Evolutionary conservation across 1,140 invertebrate species (phyloP).

Genomic region (Sarcophaga peregrina): DNA sequence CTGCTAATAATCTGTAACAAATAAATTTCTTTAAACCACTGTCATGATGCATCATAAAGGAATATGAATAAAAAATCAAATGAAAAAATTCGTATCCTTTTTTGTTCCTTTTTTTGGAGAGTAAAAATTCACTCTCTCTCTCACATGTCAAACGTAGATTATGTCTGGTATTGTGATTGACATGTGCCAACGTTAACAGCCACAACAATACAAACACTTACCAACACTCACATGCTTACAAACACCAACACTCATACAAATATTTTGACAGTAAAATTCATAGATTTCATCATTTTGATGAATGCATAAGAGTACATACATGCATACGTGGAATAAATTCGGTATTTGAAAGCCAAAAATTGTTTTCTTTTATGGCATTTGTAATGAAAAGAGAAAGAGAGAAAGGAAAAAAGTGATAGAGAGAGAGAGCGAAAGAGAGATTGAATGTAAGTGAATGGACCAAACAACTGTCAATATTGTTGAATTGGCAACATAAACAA

Average conservation of each 20-base stretch:
- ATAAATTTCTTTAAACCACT: not conserved
- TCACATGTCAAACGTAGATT: slow-evolving; percentile 38
- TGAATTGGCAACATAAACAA: slow-evolving; percentile 36
- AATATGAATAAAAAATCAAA: not conserved
- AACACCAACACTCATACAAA: slow-evolving; percentile 21
- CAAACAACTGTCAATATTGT: slow-evolving; percentile 18
- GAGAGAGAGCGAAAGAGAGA: no score
- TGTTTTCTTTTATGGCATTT: no score
- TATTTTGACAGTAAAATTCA: slow-evolving; percentile 28
- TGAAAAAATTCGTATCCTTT: not conserved
- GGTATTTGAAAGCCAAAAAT: no score
- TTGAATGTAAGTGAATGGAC: no score
- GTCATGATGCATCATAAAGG: not conserved
- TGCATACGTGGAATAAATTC: no score
- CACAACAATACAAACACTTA: not conserved
- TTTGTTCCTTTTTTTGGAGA: slow-evolving; percentile 29
- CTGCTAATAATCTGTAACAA: not conserved
- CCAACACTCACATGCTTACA: not conserved
- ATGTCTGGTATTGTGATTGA: slow-evolving; percentile 38
- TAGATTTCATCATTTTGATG: slow-evolving; percentile 15
- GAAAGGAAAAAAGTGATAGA: no score
- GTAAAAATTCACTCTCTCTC: slow-evolving; percentile 1
- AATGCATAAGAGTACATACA: not conserved
- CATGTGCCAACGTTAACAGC: slow-evolving; percentile 27
- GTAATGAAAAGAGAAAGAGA: no score